Conservation (phyloP, 2,113 vertebrate species). For the Sceloporus undulatus region DNA sequence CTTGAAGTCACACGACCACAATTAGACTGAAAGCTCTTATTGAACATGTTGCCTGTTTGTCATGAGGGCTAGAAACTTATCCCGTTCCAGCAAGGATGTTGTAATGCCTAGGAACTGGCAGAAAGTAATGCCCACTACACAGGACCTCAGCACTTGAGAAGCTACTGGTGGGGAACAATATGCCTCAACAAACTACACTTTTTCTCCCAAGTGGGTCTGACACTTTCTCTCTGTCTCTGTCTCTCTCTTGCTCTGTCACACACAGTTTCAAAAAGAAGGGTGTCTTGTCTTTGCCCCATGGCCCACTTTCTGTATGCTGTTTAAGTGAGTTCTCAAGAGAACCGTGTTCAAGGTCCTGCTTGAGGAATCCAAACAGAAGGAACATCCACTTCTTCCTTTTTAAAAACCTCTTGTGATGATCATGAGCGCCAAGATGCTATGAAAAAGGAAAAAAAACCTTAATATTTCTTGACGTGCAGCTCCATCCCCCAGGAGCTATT, state of each 20-base stretch:
- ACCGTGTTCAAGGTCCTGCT: neutral
- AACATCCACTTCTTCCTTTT: neutral
- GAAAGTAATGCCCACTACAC: neutral
- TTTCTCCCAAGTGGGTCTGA: neutral
- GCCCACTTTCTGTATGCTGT: neutral
- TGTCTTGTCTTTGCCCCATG: neutral
- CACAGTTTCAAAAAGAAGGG: too few species aligned
- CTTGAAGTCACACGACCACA: too few species aligned
- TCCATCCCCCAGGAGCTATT: slow-evolving; percentile 41
- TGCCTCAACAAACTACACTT: too few species aligned
- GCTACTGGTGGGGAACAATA: neutral
- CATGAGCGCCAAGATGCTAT: neutral
- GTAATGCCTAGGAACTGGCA: neutral
- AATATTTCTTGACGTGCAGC: slow-evolving; percentile 30
- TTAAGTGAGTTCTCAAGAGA: neutral
- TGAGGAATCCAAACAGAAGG: neutral
- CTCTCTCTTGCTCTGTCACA: too few species aligned
- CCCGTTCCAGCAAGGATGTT: neutral
- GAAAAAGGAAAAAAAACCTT: neutral
- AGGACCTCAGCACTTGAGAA: neutral
- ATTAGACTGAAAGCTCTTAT: neutral
- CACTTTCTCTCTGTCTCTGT: too few species aligned
- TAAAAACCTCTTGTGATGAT: neutral
- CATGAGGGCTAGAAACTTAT: neutral
- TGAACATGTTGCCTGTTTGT: neutral